Evolutionary conservation across 2,113 vertebrate species (phyloP), one percentile per base, ranked within the genome.

Genomic region (Oncorhynchus nerka): DNA sequence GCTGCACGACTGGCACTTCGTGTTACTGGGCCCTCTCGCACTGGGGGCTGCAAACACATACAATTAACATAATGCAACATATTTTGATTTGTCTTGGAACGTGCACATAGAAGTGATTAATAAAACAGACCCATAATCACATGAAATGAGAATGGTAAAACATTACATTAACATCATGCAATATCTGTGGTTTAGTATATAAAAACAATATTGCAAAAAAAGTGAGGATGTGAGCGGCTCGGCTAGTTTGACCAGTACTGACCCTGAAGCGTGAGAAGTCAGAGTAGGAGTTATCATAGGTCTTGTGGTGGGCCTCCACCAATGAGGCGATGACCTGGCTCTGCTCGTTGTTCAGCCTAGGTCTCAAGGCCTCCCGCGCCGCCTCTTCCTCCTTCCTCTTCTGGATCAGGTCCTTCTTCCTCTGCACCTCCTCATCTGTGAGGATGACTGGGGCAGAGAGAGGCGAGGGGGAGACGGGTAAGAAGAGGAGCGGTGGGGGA

Each of bases 321-420:
- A 99, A 93, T 70, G 76, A 5, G 68, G 93, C 78, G 9, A 99
- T 99, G 78, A 97, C 87, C 2, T 39, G 91, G 65, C 94, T 92
- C 89, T 99, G 97, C 85, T 99, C 98, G 8, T 98, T 97, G 0
- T 94, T 94, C 24, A 99, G 92, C 12, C 91, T 93, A 34, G 97
- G 98, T 76, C 92, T 94, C 87, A 94, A 93, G 0, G 96, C 96
- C 85, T 97, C 97, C 62, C 93, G 90, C 1, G 97, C 91, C 0
- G 91, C 97, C 85, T 99, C 98, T 77, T 99, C 97, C 76, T 98
- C 96, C 89, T 99, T 99, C 69, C 97, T 92, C 84, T 96, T 98
- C 81, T 95, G 65, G 69, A 99, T 98, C 95, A 99, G 93, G 75
- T 99, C 96, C 1, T 97, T 92, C 87, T 99, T 99, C 84, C 97